A percentile compares a stretch with the other conserved stretches of the same genome.
These are phyloP conservation scores for Pimephales promelas DNA, from an alignment of 2,113 vertebrate genomes.

Conservation along the genomic window DNA sequence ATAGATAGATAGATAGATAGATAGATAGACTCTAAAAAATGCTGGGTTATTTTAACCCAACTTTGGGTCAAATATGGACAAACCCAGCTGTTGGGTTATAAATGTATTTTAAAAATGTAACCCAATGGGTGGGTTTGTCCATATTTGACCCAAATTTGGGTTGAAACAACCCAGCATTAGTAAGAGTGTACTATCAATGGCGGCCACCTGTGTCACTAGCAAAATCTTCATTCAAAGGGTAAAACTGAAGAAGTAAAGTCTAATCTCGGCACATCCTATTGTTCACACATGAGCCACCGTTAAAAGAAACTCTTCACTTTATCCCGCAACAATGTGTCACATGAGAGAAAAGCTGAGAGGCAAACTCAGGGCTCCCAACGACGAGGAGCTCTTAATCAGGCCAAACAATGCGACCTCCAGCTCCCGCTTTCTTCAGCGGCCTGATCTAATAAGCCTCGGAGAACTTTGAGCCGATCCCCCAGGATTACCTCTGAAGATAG, in stretches of 20 bases:
- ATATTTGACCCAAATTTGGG: too few relatives aligned
- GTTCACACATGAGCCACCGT: conserved; percentile 65
- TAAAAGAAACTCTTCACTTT: conserved; percentile 66
- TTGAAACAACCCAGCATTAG: too few relatives aligned
- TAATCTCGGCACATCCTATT: conserved; percentile 74
- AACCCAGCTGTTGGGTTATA: too few relatives aligned
- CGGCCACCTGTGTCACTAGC: neutral
- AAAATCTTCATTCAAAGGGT: conserved; percentile 17
- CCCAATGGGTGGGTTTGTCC: too few relatives aligned
- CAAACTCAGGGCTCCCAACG: conserved; percentile 51
- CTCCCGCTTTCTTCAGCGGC: conserved; percentile 64
- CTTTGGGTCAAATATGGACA: too few relatives aligned
- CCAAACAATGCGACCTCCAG: conserved; percentile 75
- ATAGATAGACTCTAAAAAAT: too few relatives aligned
- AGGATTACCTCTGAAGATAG: conserved; percentile 73
- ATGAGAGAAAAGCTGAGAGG: conserved; percentile 52
- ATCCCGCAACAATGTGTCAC: conserved; percentile 65
- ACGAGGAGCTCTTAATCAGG: conserved; percentile 79
- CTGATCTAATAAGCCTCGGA: conserved; percentile 73
- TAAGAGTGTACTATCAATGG: neutral
- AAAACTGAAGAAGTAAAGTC: conserved; percentile 41
- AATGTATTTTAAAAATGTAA: too few relatives aligned
- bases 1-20: too few relatives aligned
- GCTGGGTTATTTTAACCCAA: too few relatives aligned
- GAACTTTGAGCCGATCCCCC: conserved; percentile 65